Evolutionary conservation across 2,888 invertebrate species (phyloP), one percentile per base, ranked within the genome.

Genomic region (Drosophila monieri): DNA sequence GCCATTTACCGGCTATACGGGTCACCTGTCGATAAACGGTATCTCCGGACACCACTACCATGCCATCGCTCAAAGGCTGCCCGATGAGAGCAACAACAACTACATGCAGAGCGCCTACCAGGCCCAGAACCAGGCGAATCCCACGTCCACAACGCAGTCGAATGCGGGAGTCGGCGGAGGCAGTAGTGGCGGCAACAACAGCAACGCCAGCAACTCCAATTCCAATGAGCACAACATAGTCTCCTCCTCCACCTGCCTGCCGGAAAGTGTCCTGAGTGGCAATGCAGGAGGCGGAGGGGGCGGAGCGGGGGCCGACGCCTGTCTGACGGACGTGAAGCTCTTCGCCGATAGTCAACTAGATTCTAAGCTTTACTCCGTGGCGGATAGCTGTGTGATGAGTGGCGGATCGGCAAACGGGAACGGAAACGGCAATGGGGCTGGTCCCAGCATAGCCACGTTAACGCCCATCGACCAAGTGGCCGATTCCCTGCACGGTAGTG

Each of bases 11-110:
- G 95, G 95, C 27, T 96, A 96, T 92, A 96, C 97, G 15, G 96
- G 96, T 1, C 96, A 97, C 86, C 92, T 97, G 67, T 96, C 96
- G 79, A 97, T 97, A 91, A 97, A 97, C 92, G 96, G 96, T 57
- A 96, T 97, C 85, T 95, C 96, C 55, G 97, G 97, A 1, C 96
- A 96, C 90, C 97, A 97, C 90, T 97, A 95, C 90, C 96, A 97
- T 90, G 95, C 96, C 78, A 96, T 97, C 90, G 96, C 96, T 0
- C 95, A 95, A 90, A 93, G 95, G 59, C 92, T 95, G 52, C 95
- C 95, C 3, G 95, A 95, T 86, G 95, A 95, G 90, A 95, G 94
- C 92, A 95, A 94, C 92, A 96, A 94, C 91, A 96, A 94, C 91
- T 94, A 94, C 23, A 93, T 94, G 75, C 94, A 94, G 81, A 94